phyloP scores from a whole-genome alignment of 2,797 vertebrate species.

The Pangasius djambal region DNA sequence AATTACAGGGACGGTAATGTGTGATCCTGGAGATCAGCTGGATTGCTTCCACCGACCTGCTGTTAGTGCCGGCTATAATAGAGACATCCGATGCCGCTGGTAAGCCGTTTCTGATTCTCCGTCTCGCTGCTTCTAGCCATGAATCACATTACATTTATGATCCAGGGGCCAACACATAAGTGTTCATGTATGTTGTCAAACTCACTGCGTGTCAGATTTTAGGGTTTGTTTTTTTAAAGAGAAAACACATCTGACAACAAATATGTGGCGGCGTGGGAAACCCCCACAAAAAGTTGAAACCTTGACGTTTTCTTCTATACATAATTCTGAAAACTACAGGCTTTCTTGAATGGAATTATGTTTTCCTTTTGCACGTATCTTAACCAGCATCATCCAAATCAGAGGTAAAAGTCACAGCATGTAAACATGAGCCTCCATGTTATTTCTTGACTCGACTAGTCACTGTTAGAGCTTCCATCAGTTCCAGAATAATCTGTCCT shows the following conservation, averaged over 20 bases:
- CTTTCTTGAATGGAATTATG: not conserved
- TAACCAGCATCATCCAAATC: not conserved
- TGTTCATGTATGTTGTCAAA: not conserved
- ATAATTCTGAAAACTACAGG: not conserved
- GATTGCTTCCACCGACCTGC: conserved; percentile 18
- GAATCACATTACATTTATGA: conserved; percentile 35
- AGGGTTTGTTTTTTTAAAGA: not conserved
- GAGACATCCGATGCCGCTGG: conserved; percentile 44
- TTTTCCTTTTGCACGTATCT: not conserved
- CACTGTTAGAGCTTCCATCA: not conserved
- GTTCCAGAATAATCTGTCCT: not conserved
- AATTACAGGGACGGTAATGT: conserved; percentile 39
- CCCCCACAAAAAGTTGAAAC: not conserved
- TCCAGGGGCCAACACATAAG: not conserved
- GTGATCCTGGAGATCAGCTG: conserved; percentile 26
- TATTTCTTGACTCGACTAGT: not conserved
- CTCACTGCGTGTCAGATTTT: not conserved
- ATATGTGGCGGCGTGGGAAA: not conserved
- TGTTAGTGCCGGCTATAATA: conserved; percentile 12
- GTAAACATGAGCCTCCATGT: not conserved
- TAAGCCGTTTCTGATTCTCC: conserved; percentile 24
- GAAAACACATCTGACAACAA: not conserved
- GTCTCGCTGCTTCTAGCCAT: not conserved
- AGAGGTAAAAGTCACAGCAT: not conserved
- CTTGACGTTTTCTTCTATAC: not conserved